A percentile compares a stretch with the other conserved stretches of the same genome.
These are phyloP conservation scores for Cotesia vestalis DNA, from an alignment of 1,140 invertebrate genomes.

Conservation along the genomic window DNA sequence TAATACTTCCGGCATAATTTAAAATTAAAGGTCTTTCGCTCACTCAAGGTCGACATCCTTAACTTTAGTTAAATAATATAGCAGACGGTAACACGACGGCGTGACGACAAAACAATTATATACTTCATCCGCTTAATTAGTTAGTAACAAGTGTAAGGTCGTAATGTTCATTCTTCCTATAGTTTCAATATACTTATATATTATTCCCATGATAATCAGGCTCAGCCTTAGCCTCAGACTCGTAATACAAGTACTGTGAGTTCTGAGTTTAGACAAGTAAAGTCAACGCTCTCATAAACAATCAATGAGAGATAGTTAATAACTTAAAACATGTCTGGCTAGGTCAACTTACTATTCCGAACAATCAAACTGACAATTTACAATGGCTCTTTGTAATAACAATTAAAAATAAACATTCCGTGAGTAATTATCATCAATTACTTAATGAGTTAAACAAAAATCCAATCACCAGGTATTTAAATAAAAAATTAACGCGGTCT, in stretches of 20 bases:
- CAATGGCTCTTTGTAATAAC: too few relatives aligned
- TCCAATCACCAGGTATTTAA: background rate
- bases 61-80: background rate
- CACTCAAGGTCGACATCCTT: constrained; percentile 14
- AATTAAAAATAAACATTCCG: too few relatives aligned
- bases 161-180: background rate
- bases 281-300: constrained; percentile 20
- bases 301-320: background rate
- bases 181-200: background rate
- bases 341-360: background rate
- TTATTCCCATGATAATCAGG: too few relatives aligned
- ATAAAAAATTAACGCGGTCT: constrained; percentile 54
- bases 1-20: constrained; percentile 17
- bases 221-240: too few relatives aligned
- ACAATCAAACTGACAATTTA: background rate
- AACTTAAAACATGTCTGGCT: too few relatives aligned
- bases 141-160: constrained; percentile 12
- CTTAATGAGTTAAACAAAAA: background rate
- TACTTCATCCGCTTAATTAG: constrained; percentile 21
- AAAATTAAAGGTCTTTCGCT: constrained; percentile 3
- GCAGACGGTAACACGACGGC: constrained; percentile 11
- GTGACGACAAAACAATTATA: constrained; percentile 26
- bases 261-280: background rate
- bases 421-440: background rate
- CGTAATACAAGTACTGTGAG: too few relatives aligned